Evolutionary conservation across 2,888 invertebrate genomes (phyloP), one percentile per base, ranked within the genome.

Genomic region (Lucinisca nassula): DNA sequence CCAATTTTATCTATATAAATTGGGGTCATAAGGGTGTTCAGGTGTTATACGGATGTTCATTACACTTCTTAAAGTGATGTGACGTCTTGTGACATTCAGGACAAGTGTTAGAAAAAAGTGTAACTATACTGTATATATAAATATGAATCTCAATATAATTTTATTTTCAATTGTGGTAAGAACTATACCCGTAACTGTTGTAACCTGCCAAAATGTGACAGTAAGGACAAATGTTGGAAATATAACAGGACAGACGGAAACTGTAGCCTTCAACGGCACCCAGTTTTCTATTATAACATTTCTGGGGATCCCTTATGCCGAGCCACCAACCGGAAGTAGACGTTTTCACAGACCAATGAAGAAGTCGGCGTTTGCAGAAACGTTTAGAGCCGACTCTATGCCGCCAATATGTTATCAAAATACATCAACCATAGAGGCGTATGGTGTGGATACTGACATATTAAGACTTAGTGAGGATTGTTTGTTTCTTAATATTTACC

Each of bases 251-350:
- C 12, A 24, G 10, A n/a, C 27, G 0, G 12, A 45, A 8, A 14
- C 10, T 1, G 14, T 27, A 24, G 35, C 70, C 0, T 76, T 79
- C 49, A 55, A 27, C 24, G 49, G 30, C n/a, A 37, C 73, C 6
- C 45, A 30, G 2, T 61, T 73, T 37, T 30, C 0, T 14, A 30
- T 75, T 0, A 49, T 38, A 3, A 35, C 0, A 8, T 86, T 82
- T 61, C 32, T 82, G 0, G 86, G 86, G 6, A 79, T 86, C 17
- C 82, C 86, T 0, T 86, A 45, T 45, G 86, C 86, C 0, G 79
- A 86, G 79, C 38, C 82, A 14, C 37, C 85, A 1, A 58, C 21
- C 0, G 82, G 79, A 6, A 10, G 45, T 14, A 24, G 70, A 21
- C 58, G 86, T 30, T 86, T 86, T 70, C 21, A 73, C 0, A 82